Conservation (phyloP, 2,888 invertebrate genomes). For the Monochamus alternatus region DNA sequence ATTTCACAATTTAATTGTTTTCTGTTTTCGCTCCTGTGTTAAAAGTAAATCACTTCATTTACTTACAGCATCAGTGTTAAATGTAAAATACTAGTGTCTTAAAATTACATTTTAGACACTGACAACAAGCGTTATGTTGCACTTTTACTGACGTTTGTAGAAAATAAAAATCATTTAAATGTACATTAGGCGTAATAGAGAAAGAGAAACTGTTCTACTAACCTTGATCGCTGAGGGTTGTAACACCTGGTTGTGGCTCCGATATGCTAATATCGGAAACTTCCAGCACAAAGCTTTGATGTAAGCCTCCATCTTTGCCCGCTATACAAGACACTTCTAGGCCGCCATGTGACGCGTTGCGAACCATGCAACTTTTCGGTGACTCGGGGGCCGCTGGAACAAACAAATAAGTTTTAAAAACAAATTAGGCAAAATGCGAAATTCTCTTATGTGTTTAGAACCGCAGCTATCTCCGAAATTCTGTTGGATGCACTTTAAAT, state of each 20-base stretch:
- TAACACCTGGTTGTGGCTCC: conserved; percentile 65
- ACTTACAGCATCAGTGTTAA: too few relatives aligned
- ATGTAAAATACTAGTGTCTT: too few relatives aligned
- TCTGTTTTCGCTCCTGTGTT: too few relatives aligned
- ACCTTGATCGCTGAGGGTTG: conserved; percentile 70
- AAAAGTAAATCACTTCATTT: too few relatives aligned
- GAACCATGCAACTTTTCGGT: conserved; percentile 82
- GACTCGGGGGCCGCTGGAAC: conserved; percentile 83
- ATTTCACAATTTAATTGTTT: too few relatives aligned
- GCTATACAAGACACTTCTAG: conserved; percentile 83
- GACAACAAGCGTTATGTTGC: too few relatives aligned
- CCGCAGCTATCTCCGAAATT: too few relatives aligned
- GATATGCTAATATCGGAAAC: conserved; percentile 77
- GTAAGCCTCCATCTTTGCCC: conserved; percentile 86
- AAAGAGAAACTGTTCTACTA: conserved; percentile 36
- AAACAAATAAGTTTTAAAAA: conserved; percentile 41
- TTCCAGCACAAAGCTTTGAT: conserved; percentile 87
- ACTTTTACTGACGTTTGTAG: too few relatives aligned
- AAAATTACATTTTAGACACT: too few relatives aligned
- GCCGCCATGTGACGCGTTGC: conserved; percentile 76
- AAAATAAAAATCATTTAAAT: too few relatives aligned
- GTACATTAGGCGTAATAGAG: not conserved
- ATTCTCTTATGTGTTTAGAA: not conserved
- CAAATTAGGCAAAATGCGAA: conserved; percentile 26
- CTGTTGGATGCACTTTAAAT: too few relatives aligned